Base-by-base conservation (phyloP, 37 sponge, comb jelly and placozoan genomes). In the Bolinopsis microptera region DNA sequence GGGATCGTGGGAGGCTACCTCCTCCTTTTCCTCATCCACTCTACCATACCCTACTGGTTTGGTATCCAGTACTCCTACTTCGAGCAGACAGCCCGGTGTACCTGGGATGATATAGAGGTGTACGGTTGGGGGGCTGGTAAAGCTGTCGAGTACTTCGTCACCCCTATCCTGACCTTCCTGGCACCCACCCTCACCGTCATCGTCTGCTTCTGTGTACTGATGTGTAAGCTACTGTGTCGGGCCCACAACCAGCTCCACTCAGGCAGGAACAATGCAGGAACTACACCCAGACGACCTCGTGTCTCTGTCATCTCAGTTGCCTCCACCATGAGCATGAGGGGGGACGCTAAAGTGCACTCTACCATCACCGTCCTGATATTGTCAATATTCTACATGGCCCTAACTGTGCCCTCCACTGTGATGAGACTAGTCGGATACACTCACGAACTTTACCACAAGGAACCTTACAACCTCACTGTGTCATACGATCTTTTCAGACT, bases 291-390 rank as follows among this genome's bases (percentile, higher is more conserved):
- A 40, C 26, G 90, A 38, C 90, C 41, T 13, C 80, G 80, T 1
- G 35, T 77, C 1, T 86, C 90, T 0, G 90, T 86, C n/a, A 80
- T 80, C 82, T 80, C 82, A 5, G 90, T 40, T 3, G 90, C 90
- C 41, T 86, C 90, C 13, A 41, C 90, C n/a, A 40, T 86, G 48
- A 86, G 90, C 31, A 23, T 41, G 61, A 39, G 35, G 26, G 90
- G 90, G 28, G 90, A 86, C 61, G 61, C 90, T 23, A 86, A 86
- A 39, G 61, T 86, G 61, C 90, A 86, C 27, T 86, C 90, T 22
- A 41, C 61, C 25, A 39, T 86, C 41, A 86, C 90, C 34, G 31
- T 86, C 41, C 61, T 86, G 28, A 41, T 86, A 35, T 48, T 86
- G 1, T 39, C 61, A 5, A 48, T 39, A 0, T 36, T 80, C 23